Percentiles rank a stretch among this genome's conserved stretches.
Evolutionary conservation across 2,113 vertebrate genomes (phyloP).

Genomic region (Nettapus auritus): DNA sequence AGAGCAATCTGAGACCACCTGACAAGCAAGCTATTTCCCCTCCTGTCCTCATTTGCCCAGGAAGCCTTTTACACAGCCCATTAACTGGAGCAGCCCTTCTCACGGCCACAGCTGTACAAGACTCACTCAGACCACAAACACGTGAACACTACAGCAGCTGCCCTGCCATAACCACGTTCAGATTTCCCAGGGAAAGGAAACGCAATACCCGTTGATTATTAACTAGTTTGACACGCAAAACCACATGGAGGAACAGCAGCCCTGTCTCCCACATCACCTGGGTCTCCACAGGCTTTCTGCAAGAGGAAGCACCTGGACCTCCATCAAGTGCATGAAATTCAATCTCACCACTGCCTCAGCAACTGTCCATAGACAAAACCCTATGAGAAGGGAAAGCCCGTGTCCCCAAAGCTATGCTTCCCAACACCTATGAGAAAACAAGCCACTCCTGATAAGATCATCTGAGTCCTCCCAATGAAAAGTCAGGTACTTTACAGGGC

Average conservation of each 20-base stretch:
- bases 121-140: background rate
- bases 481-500: background rate
- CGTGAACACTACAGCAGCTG: background rate
- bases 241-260: background rate
- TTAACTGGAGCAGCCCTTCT: background rate
- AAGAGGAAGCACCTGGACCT: slow-evolving; percentile 5
- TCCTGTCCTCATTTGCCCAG: background rate
- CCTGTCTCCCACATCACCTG: background rate
- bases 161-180: accelerated
- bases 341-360: background rate
- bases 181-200: background rate
- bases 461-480: background rate
- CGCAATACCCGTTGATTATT: background rate
- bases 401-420: background rate
- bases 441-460: background rate
- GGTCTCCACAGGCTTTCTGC: background rate
- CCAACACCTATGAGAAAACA: background rate
- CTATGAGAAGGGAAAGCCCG: background rate
- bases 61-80: background rate
- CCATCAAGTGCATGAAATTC: background rate
- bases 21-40: background rate
- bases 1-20: accelerated
- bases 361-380: background rate
- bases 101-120: background rate
- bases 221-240: background rate